Percentiles rank a stretch among this genome's conserved stretches.
Evolutionary conservation across 2,888 invertebrate species (phyloP).

Genomic region (Netelia inedita): DNA sequence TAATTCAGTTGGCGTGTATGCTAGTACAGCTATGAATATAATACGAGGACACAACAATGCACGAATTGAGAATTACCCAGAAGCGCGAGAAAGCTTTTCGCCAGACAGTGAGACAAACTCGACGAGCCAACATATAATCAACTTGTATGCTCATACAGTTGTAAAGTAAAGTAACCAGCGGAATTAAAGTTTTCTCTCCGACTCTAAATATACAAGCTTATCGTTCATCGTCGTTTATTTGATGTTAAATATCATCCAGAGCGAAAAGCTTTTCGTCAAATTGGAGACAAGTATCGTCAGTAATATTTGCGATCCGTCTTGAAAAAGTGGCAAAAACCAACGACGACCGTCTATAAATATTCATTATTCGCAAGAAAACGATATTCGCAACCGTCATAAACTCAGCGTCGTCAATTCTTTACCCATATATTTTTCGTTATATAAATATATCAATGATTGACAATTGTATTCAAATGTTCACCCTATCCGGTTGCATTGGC

Average conservation of each 20-base stretch:
- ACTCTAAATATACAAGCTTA: neutral
- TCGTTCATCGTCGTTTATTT: slow-evolving; percentile 25
- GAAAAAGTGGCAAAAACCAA: neutral
- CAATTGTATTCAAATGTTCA: too few relatives aligned
- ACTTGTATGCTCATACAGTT: neutral
- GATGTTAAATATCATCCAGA: slow-evolving; percentile 10
- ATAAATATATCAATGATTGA: too few relatives aligned
- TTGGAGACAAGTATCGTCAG: neutral
- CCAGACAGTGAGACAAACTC: slow-evolving; percentile 61
- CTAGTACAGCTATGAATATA: neutral
- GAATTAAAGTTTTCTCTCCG: neutral
- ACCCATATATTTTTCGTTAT: too few relatives aligned
- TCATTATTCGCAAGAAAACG: neutral
- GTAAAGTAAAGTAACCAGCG: neutral
- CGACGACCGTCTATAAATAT: neutral
- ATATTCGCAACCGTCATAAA: too few relatives aligned
- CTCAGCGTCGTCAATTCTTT: too few relatives aligned
- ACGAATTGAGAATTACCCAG: slow-evolving; percentile 63
- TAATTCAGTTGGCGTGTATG: slow-evolving; percentile 53
- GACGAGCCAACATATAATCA: slow-evolving; percentile 2
- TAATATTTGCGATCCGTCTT: slow-evolving; percentile 21
- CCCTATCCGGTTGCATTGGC: too few relatives aligned
- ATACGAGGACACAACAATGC: neutral
- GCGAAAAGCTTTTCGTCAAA: neutral
- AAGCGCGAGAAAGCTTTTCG: slow-evolving; percentile 58